Percentiles rank a stretch among this genome's conserved stretches.
Conservation (phyloP, 2,888 invertebrate species). For the Autographa pulchrina region DNA sequence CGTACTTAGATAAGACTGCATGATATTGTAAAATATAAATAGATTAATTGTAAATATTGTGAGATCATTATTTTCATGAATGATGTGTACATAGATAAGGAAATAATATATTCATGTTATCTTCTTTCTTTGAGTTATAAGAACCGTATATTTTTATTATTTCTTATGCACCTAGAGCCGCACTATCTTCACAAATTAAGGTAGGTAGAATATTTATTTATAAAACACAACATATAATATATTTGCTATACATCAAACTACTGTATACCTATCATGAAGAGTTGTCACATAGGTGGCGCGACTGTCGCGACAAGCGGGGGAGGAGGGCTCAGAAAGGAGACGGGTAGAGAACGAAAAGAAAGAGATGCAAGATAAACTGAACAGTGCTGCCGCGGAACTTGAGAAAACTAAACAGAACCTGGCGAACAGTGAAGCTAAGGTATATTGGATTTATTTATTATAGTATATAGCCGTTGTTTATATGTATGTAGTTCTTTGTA, state of each 20-base stretch:
- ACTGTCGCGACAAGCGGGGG: conserved; percentile 94
- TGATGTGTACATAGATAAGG: too few species aligned
- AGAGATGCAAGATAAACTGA: conserved; percentile 90
- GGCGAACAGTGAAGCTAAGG: conserved; percentile 92
- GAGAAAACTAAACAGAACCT: conserved; percentile 91
- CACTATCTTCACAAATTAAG: conserved; percentile 17
- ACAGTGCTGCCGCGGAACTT: conserved; percentile 90
- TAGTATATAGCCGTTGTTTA: background rate
- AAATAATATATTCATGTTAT: too few species aligned
- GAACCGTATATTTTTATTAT: background rate
- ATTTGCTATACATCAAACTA: background rate
- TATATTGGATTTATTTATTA: conserved; percentile 64
- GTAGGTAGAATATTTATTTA: conserved; percentile 31
- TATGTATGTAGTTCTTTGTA: conserved; percentile 2
- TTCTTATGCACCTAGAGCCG: background rate
- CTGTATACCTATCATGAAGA: conserved; percentile 40
- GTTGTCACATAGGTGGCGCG: conserved; percentile 91
- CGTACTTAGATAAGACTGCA: too few species aligned
- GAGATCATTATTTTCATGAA: too few species aligned
- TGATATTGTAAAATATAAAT: too few species aligned
- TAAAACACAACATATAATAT: background rate
- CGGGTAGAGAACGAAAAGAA: conserved; percentile 92
- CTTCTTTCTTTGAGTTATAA: background rate
- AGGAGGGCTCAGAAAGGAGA: conserved; percentile 94
- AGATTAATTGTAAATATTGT: too few species aligned